A percentile compares a stretch with the other conserved stretches of the same genome.
These are phyloP conservation scores for Bungarus multicinctus DNA, from an alignment of 2,113 vertebrate genomes.

Conservation along the genomic window DNA sequence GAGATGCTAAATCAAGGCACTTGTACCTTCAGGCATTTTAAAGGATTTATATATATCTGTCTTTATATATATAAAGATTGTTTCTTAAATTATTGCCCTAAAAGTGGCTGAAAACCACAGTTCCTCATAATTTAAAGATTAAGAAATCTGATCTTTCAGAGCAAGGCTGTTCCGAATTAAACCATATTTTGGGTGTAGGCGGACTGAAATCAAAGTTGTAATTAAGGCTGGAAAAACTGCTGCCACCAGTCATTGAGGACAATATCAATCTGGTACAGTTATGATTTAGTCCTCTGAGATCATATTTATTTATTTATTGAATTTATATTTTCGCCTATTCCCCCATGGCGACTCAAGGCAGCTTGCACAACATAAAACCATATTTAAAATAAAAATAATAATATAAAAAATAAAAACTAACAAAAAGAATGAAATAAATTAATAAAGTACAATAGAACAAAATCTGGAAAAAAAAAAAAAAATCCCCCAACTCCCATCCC, in stretches of 20 bases:
- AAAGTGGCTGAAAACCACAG: not conserved
- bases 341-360: too few species aligned
- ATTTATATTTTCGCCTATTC: too few species aligned
- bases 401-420: too few species aligned
- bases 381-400: too few species aligned
- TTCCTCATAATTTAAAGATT: not conserved
- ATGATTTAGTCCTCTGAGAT: not conserved
- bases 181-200: not conserved
- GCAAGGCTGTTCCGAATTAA: not conserved
- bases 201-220: not conserved
- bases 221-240: not conserved
- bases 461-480: too few species aligned
- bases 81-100: not conserved
- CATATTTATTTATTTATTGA: not conserved
- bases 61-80: not conserved
- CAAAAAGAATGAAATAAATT: too few species aligned
- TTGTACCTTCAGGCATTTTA: not conserved
- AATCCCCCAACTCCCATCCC: too few species aligned
- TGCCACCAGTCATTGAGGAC: not conserved
- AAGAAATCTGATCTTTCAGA: not conserved
- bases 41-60: too few species aligned
- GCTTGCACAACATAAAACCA: too few species aligned
- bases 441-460: too few species aligned
- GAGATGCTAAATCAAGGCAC: not conserved
- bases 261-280: not conserved